Conservation (phyloP, 2,797 vertebrate species). For the Silurus aristotelis region DNA sequence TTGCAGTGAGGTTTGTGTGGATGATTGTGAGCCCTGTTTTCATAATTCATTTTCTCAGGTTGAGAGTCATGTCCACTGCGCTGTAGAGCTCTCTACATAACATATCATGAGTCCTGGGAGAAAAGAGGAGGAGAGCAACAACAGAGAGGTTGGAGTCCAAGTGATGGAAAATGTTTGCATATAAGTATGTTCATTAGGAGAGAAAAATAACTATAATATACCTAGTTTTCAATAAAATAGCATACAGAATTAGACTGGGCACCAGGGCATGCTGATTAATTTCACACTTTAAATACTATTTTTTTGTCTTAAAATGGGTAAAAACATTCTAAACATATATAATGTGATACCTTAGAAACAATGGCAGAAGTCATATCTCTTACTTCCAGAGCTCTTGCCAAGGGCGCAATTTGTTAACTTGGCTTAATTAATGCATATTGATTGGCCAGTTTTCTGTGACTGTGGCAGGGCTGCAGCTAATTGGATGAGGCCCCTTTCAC, state of each 20-base stretch:
- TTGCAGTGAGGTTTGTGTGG: not conserved
- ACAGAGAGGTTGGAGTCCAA: conserved; percentile 62
- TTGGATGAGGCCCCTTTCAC: conserved; percentile 20
- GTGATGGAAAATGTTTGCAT: conserved; percentile 12
- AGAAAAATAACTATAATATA: conserved; percentile 2
- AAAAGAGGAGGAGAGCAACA: conserved; percentile 61
- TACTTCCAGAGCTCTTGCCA: conserved; percentile 11
- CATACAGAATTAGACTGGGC: not conserved
- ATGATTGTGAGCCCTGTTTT: conserved; percentile 23
- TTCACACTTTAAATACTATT: not conserved
- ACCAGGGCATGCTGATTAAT: not conserved
- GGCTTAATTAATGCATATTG: conserved; percentile 54
- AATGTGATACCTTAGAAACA: not conserved
- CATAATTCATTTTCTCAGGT: conserved; percentile 50
- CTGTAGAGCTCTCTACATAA: conserved; percentile 65
- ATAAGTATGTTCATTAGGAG: not conserved
- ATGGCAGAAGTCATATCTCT: conserved; percentile 20
- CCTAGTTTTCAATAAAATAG: not conserved
- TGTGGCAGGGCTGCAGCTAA: conserved; percentile 42
- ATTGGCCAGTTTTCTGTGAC: conserved; percentile 42
- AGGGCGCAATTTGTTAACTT: conserved; percentile 29
- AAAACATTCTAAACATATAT: not conserved
- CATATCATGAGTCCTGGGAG: conserved; percentile 58
- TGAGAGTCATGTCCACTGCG: conserved; percentile 47
- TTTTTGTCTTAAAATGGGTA: not conserved